Percentiles rank a stretch among this genome's conserved stretches.
These are phyloP conservation scores for Catocala sponsa DNA, from an alignment of 2,888 invertebrate species.

Conservation along the genomic window DNA sequence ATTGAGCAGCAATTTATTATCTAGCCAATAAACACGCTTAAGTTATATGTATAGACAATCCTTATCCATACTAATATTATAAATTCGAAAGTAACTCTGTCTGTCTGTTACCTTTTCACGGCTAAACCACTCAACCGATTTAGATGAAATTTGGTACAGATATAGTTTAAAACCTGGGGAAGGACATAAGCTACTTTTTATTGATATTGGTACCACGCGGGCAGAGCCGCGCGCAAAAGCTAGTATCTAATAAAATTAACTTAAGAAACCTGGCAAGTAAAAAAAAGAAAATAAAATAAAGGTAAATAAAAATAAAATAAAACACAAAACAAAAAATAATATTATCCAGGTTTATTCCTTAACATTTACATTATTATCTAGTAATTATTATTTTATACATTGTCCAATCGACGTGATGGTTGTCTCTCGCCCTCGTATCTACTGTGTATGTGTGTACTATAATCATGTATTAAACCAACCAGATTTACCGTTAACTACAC, in stretches of 20 bases:
- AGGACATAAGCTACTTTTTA: too few species aligned
- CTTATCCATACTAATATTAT: too few species aligned
- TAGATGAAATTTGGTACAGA: too few species aligned
- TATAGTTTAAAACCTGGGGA: too few species aligned
- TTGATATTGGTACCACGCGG: too few species aligned
- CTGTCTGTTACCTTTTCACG: too few species aligned
- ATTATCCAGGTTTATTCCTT: constrained; percentile 87
- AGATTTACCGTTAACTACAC: constrained; percentile 21
- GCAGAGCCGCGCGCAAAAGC: too few species aligned
- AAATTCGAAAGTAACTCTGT: too few species aligned
- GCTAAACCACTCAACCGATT: too few species aligned
- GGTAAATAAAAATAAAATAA: constrained; percentile 33
- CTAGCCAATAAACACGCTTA: too few species aligned
- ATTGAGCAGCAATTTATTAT: not conserved
- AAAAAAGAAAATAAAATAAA: not conserved
- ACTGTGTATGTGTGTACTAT: constrained; percentile 71
- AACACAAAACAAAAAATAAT: constrained; percentile 78
- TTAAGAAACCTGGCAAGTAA: not conserved
- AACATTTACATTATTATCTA: constrained; percentile 84
- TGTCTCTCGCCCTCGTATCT: constrained; percentile 71
- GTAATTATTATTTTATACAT: constrained; percentile 85
- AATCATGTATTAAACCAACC: constrained; percentile 40
- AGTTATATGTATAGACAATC: constrained; percentile 31
- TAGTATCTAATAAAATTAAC: too few species aligned
- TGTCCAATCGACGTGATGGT: constrained; percentile 79